phyloP scores from a whole-genome alignment of 2,797 vertebrate species.

The Phalanger gymnotis region DNA sequence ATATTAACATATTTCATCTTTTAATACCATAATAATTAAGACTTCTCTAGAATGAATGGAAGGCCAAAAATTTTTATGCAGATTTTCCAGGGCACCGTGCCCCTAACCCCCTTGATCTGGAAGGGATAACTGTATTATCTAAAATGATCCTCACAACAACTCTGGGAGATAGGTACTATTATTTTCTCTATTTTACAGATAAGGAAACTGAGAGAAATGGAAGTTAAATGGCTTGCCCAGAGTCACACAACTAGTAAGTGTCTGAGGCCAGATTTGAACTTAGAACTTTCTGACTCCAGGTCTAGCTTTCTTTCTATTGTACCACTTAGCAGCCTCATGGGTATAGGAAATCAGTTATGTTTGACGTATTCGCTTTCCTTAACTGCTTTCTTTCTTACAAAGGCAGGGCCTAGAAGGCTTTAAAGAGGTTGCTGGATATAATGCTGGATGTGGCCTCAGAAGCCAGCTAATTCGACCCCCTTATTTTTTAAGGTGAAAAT shows the following conservation, averaged over 20 bases:
- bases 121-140: neutral
- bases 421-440: neutral
- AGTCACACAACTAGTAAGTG: neutral
- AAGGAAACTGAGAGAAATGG: neutral
- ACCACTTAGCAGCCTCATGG: neutral
- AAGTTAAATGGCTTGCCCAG: neutral
- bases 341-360: neutral
- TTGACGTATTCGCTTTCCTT: neutral
- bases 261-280: neutral
- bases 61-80: neutral
- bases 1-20: neutral
- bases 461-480: neutral
- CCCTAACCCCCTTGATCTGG: neutral
- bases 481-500: neutral
- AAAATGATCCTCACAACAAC: neutral
- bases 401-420: neutral
- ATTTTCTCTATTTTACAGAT: neutral
- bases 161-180: neutral
- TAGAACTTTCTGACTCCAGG: neutral
- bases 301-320: neutral
- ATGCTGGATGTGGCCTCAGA: neutral
- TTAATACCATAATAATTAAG: neutral
- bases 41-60: neutral
- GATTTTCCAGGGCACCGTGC: neutral
- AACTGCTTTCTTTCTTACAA: neutral